A percentile compares a stretch with the other conserved stretches of the same genome.
Evolutionary conservation across 2,113 vertebrate genomes (phyloP).

Genomic region (Dunckerocampus dactyliophorus): DNA sequence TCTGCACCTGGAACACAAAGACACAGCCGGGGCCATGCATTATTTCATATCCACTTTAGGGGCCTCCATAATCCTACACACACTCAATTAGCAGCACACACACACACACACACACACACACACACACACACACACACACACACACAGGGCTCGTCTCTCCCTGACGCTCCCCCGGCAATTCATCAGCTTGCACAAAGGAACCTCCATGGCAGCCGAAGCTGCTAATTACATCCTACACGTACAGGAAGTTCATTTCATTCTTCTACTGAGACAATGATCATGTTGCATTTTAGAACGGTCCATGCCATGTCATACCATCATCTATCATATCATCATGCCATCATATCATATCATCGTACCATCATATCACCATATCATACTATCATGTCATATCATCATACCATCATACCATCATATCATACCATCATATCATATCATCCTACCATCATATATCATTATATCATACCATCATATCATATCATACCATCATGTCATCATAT

Average conservation of each 20-base stretch:
- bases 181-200: constrained; percentile 66
- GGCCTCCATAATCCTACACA: constrained; percentile 54
- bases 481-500: no score
- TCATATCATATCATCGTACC: no score
- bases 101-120: constrained; percentile 60
- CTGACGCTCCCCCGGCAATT: constrained; percentile 50
- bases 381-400: no score
- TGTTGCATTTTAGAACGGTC: no score
- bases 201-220: constrained; percentile 63
- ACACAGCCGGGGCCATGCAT: constrained; percentile 48
- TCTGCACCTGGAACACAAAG: constrained; percentile 69
- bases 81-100: constrained; percentile 64
- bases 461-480: no score
- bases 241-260: constrained; percentile 56
- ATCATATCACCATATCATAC: no score
- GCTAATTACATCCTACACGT: constrained; percentile 61
- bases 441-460: no score
- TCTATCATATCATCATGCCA: no score
- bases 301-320: no score
- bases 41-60: constrained; percentile 63
- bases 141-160: constrained; percentile 12
- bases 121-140: constrained; percentile 26
- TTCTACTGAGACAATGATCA: constrained; percentile 31
- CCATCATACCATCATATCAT: no score
- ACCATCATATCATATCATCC: no score